phyloP scores from a whole-genome alignment of 35 echinoderm and acorn worm species.

The Apostichopus parvimensis region DNA sequence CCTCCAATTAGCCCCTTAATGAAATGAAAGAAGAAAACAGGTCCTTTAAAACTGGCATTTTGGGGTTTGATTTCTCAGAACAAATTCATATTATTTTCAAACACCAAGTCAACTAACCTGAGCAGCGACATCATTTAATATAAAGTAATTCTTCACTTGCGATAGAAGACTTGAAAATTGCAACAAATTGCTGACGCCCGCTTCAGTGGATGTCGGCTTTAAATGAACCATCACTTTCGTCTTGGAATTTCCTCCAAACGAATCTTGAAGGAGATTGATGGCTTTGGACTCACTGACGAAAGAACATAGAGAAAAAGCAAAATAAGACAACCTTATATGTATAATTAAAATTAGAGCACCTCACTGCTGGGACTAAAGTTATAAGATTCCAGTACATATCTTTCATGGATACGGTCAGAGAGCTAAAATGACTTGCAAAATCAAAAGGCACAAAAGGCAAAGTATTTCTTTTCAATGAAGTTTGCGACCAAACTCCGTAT shows the following conservation, averaged over 20 bases:
- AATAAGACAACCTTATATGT: background rate
- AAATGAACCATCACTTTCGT: slow-evolving; percentile 92
- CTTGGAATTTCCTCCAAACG: slow-evolving; percentile 84
- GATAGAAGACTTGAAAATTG: slow-evolving; percentile 51
- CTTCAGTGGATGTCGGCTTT: slow-evolving; percentile 43
- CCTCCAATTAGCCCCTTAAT: slow-evolving; percentile 60
- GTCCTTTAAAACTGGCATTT: too few relatives aligned
- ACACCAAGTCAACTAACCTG: slow-evolving; percentile 5
- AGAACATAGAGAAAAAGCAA: background rate
- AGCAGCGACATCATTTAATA: slow-evolving; percentile 76
- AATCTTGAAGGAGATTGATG: slow-evolving; percentile 64
- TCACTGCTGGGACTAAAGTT: background rate
- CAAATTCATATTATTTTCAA: too few relatives aligned
- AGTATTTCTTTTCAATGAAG: too few relatives aligned
- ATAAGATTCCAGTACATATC: too few relatives aligned
- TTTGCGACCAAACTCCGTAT: too few relatives aligned
- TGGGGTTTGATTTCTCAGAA: too few relatives aligned
- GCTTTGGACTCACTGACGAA: slow-evolving; percentile 76
- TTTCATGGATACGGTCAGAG: too few relatives aligned
- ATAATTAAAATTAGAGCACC: background rate
- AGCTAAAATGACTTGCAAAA: too few relatives aligned
- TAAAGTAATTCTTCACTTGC: slow-evolving; percentile 66
- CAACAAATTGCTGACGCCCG: slow-evolving; percentile 48
- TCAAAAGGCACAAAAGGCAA: too few relatives aligned
- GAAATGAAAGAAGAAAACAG: too few relatives aligned